These are phyloP conservation scores for Xestia ashworthii DNA, from an alignment of 2,888 invertebrate species.

Conservation along the genomic window DNA sequence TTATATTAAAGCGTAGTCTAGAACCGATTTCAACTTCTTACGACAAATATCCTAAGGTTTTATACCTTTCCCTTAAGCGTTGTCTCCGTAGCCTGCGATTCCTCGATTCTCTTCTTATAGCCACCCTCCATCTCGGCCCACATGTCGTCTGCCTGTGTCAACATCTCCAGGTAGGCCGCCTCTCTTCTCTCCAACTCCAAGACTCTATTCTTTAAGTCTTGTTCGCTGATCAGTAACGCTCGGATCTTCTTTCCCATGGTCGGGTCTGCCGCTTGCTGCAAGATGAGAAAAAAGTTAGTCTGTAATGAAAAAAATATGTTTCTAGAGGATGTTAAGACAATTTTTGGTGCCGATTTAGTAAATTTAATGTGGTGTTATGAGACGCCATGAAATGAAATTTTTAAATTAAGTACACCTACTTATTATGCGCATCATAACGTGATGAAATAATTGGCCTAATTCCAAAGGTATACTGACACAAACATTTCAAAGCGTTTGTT, in stretches of 20 bases:
- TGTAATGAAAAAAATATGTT: background rate
- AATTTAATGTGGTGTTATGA: background rate
- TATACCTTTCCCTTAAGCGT: constrained; percentile 89
- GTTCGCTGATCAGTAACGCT: constrained; percentile 88
- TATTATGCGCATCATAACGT: background rate
- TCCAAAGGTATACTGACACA: background rate
- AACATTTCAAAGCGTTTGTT: background rate
- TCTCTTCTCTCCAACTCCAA: constrained; percentile 92
- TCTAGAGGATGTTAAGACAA: background rate
- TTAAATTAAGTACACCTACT: background rate
- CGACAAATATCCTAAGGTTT: background rate
- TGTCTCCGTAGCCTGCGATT: constrained; percentile 85
- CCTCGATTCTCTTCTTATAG: constrained; percentile 91
- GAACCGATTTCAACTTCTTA: background rate
- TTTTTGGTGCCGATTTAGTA: background rate
- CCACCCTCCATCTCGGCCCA: constrained; percentile 93
- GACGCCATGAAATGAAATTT: background rate
- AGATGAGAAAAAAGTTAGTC: background rate
- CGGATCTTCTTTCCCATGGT: constrained; percentile 74
- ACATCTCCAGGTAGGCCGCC: constrained; percentile 92
- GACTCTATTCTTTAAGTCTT: constrained; percentile 91
- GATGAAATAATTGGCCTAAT: background rate
- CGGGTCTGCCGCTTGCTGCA: constrained; percentile 79
- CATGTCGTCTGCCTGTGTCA: constrained; percentile 93
- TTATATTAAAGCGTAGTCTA: background rate